Percentiles rank a stretch among this genome's conserved stretches.
Evolutionary conservation across 2,888 invertebrate genomes (phyloP).

Genomic region (Galeruca laticollis): DNA sequence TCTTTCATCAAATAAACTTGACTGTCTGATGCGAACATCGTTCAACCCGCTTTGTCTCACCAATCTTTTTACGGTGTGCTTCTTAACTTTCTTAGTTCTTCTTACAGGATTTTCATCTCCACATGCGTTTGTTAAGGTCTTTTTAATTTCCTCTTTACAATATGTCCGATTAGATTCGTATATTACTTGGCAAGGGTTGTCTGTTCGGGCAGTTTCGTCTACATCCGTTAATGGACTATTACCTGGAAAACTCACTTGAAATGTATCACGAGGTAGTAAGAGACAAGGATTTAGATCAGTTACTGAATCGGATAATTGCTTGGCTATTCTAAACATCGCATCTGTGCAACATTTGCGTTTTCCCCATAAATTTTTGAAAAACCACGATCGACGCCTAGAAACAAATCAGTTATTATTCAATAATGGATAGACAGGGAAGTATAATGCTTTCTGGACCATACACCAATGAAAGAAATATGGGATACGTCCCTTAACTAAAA

Average conservation of each 20-base stretch:
- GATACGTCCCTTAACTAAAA: too few relatives aligned
- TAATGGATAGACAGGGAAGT: too few relatives aligned
- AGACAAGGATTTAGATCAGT: constrained; percentile 41
- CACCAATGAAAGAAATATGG: too few relatives aligned
- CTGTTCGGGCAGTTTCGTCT: background rate
- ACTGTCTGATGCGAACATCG: background rate
- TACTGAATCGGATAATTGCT: constrained; percentile 46
- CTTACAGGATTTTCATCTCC: background rate
- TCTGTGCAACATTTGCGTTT: constrained; percentile 49
- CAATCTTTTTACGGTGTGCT: background rate
- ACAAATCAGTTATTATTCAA: constrained; percentile 2
- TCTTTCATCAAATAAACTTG: background rate
- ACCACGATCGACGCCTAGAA: constrained; percentile 43
- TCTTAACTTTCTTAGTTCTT: background rate
- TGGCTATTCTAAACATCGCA: constrained; percentile 46
- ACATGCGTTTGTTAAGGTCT: background rate
- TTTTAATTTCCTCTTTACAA: background rate
- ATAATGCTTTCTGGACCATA: too few relatives aligned
- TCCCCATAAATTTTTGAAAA: constrained; percentile 47
- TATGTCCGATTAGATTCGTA: background rate
- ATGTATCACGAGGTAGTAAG: constrained; percentile 38
- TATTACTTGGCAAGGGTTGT: background rate
- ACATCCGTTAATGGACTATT: background rate
- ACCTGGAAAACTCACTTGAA: constrained; percentile 42
- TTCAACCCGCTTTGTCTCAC: background rate